phyloP scores from a whole-genome alignment of 2,888 invertebrate genomes.

The Hemicrepidius hirtus region DNA sequence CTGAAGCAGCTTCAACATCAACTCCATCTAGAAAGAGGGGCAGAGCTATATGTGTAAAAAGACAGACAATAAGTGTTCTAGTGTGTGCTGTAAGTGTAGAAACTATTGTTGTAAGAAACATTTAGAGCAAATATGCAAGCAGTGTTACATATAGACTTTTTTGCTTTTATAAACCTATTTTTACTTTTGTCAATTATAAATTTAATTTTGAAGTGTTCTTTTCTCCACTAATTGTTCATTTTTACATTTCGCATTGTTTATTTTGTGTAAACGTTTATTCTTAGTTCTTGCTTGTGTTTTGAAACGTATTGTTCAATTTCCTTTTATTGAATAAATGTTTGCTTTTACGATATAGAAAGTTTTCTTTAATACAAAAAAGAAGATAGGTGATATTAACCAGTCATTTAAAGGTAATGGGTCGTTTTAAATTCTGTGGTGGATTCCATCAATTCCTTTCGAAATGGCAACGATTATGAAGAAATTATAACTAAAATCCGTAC shows the following conservation, averaged over 20 bases:
- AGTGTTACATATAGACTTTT: constrained; percentile 32
- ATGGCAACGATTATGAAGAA: too few species aligned
- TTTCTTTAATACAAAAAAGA: too few species aligned
- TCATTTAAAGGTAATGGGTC: constrained; percentile 20
- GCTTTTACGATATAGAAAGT: constrained; percentile 20
- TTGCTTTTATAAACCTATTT: constrained; percentile 28
- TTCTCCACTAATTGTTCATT: constrained; percentile 26
- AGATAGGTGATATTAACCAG: constrained; percentile 28
- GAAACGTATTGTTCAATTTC: too few species aligned
- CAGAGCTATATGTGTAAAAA: constrained; percentile 26
- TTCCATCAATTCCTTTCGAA: too few species aligned
- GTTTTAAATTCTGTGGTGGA: constrained; percentile 5
- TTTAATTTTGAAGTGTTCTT: constrained; percentile 23
- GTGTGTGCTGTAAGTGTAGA: constrained; percentile 29
- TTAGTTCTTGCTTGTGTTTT: constrained; percentile 17
- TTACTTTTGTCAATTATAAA: constrained; percentile 29
- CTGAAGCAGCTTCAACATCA: constrained; percentile 25
- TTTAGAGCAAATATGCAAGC: constrained; percentile 31
- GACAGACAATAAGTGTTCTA: constrained; percentile 30
- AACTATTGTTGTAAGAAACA: constrained; percentile 34
- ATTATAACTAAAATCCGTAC: too few species aligned
- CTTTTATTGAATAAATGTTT: too few species aligned
- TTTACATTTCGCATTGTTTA: constrained; percentile 26
- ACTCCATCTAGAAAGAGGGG: constrained; percentile 4
- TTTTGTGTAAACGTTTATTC: constrained; percentile 24